These are phyloP conservation scores for Narcine bancroftii DNA, from an alignment of 2,113 vertebrate genomes.

Conservation along the genomic window DNA sequence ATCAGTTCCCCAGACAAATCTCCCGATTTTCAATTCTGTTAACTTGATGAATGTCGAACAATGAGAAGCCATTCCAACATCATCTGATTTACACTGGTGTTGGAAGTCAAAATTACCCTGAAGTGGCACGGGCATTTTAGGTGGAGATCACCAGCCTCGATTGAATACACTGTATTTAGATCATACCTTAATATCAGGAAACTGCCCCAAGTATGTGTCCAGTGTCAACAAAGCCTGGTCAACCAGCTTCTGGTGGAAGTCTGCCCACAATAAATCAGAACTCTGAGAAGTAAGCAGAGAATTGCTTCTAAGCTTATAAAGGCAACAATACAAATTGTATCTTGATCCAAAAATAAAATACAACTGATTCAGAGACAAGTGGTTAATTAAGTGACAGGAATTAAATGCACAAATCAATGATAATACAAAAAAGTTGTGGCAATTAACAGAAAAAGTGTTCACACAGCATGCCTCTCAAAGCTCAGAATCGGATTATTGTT, in stretches of 20 bases:
- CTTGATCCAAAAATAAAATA: background rate
- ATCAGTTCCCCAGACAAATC: background rate
- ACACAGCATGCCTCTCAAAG: background rate
- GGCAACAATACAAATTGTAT: background rate
- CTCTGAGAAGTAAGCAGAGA: constrained; percentile 60
- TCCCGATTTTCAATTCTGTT: background rate
- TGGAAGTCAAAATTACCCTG: background rate
- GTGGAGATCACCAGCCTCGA: background rate
- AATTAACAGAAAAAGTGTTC: background rate
- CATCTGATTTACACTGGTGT: background rate
- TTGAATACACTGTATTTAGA: background rate
- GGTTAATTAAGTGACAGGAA: background rate
- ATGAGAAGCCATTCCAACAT: background rate
- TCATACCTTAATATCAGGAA: constrained; percentile 92
- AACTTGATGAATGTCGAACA: background rate
- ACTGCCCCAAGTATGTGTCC: constrained; percentile 85
- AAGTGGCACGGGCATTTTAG: background rate
- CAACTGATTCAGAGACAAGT: background rate
- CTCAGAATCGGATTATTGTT: background rate
- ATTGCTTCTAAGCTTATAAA: background rate
- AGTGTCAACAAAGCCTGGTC: constrained; percentile 83
- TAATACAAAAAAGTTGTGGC: background rate
- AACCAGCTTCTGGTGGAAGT: constrained; percentile 92
- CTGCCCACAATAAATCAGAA: constrained; percentile 92
- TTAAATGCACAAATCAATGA: background rate